A percentile compares a stretch with the other conserved stretches of the same genome.
These are phyloP conservation scores for Heloderma charlesbogerti DNA, from an alignment of 2,113 vertebrate species.

Conservation along the genomic window DNA sequence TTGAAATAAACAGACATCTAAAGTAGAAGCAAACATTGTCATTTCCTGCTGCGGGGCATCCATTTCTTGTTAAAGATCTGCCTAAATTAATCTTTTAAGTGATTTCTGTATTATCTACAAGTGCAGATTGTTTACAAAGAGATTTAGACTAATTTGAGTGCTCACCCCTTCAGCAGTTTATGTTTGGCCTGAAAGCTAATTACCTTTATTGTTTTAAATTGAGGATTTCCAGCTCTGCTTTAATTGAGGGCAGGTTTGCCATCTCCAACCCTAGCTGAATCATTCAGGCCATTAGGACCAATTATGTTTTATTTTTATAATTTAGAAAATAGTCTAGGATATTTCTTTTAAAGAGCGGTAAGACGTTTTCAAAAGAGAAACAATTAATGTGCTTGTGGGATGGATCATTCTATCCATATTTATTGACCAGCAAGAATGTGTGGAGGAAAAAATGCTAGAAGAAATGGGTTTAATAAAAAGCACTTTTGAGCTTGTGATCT, in stretches of 20 bases:
- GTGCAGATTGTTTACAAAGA: constrained; percentile 67
- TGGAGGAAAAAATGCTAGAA: neutral
- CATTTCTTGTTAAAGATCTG: constrained; percentile 54
- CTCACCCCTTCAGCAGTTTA: constrained; percentile 56
- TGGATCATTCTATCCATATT: neutral
- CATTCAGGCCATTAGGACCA: constrained; percentile 32
- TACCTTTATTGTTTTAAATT: constrained; percentile 65
- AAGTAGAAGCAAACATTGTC: constrained; percentile 44
- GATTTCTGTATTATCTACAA: constrained; percentile 62
- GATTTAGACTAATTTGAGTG: constrained; percentile 70
- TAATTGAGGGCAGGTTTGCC: constrained; percentile 61
- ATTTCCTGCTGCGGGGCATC: constrained; percentile 44
- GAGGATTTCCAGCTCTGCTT: constrained; percentile 65
- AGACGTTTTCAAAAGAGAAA: constrained; percentile 13
- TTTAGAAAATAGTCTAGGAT: neutral
- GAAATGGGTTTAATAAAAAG: neutral
- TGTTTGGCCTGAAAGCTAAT: constrained; percentile 67
- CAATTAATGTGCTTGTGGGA: neutral
- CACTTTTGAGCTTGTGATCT: neutral
- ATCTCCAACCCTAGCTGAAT: constrained; percentile 55
- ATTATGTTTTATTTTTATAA: constrained; percentile 16
- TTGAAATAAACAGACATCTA: constrained; percentile 45
- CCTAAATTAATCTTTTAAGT: constrained; percentile 71
- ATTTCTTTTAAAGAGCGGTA: constrained; percentile 10
- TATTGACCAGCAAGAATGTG: neutral